Evolutionary conservation across 2,797 vertebrate genomes (phyloP), one percentile per base, ranked within the genome.

Genomic region (Antennarius maculatus): DNA sequence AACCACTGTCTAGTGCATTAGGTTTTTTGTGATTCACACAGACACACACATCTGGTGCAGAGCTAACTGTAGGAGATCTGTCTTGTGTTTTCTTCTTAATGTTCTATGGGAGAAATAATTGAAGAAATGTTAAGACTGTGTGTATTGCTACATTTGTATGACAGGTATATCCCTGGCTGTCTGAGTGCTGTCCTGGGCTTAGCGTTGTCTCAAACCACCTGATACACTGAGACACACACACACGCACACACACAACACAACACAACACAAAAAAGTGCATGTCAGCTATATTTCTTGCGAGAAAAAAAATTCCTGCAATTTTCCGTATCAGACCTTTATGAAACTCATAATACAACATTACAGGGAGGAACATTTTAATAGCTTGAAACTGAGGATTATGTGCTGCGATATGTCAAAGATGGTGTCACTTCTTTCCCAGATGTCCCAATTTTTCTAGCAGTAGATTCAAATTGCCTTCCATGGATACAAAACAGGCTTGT

Each of bases 331-430:
- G 42, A 61, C n/a, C 15, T 71, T 70, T 65, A 17, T 64, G 48
- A 61, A 80, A 74, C 31, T 74, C 72, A 68, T 68, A 72, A 83
- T 80, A 41, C 63, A 67, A 63, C 62, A 73, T 71, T 73, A 77
- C 58, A 73, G 43, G 28, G 42, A 68, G 42, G 14, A 31, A 54
- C 28, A 67, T 80, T 78, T 73, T 77, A 74, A 86, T 80, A 67
- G 68, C 37, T 34, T 74, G 43, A 68, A 72, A 53, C 14, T 43
- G 49, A 46, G 42, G 69, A 73, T 77, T 66, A 63, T 52, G 46
- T 50, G 50, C 52, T 41, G 64, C 43, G 57, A 1, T 51, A 47
- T 54, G 62, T 79, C 62, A 63, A 56, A 67, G 46, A 54, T 0
- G 0, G 10, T 54, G 58, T 74, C 53, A 17, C 31, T 53, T 61